Evolutionary conservation across 1,140 invertebrate genomes (phyloP).

Genomic region (Trichomalopsis sarcophagae): DNA sequence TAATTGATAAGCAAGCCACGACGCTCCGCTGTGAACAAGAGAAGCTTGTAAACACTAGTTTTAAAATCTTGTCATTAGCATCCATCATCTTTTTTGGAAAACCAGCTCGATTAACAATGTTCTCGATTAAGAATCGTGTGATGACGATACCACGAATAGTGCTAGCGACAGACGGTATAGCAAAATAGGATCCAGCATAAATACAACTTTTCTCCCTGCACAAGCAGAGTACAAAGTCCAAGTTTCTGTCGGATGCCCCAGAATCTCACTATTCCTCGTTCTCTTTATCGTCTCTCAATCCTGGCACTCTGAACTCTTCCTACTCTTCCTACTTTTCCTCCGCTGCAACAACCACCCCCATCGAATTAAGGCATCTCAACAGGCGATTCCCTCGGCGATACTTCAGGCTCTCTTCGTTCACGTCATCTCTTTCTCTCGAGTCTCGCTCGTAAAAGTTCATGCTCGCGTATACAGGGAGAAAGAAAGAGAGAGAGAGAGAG

Average conservation of each 20-base stretch:
- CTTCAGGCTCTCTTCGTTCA: neutral
- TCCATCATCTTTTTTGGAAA: neutral
- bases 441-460: slow-evolving; percentile 16
- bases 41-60: slow-evolving; percentile 26
- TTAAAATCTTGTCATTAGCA: slow-evolving; percentile 18
- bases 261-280: neutral
- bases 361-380: slow-evolving; percentile 3
- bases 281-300: neutral
- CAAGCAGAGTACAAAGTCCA: neutral
- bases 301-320: neutral
- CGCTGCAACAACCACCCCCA: neutral
- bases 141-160: no score
- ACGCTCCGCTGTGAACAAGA: neutral
- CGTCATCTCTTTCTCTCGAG: neutral
- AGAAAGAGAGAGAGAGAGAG: neutral
- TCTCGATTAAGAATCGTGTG: no score
- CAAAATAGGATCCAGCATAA: neutral
- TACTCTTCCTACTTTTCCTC: neutral
- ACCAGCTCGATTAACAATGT: no score
- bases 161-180: no score
- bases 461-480: neutral
- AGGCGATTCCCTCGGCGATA: neutral
- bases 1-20: slow-evolving; percentile 36
- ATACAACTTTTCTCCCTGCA: neutral
- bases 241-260: neutral